These are phyloP conservation scores for Epinephelus cyanopodus DNA, from an alignment of 2,113 vertebrate species.

Conservation along the genomic window DNA sequence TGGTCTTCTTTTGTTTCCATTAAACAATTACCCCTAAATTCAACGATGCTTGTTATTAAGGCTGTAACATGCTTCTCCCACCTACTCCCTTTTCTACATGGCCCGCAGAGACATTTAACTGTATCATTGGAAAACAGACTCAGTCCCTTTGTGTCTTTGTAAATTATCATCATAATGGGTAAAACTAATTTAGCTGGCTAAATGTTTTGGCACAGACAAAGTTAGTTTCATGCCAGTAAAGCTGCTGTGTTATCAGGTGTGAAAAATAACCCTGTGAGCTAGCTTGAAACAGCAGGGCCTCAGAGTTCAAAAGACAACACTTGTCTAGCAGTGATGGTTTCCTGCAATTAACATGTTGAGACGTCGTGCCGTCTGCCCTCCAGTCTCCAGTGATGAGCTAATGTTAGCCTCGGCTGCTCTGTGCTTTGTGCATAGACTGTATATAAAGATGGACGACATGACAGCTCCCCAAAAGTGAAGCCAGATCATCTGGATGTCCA, in stretches of 20 bases:
- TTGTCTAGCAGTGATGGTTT: neutral
- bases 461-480: no score
- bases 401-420: no score
- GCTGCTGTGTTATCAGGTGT: neutral
- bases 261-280: neutral
- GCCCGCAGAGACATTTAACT: neutral
- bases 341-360: neutral
- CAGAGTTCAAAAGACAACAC: neutral
- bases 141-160: neutral
- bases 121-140: neutral
- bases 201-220: neutral
- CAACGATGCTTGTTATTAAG: neutral
- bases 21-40: no score
- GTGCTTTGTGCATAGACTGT: no score
- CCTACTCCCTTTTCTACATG: neutral
- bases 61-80: neutral
- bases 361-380: no score
- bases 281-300: neutral
- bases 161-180: neutral
- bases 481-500: no score
- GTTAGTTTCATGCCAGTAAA: neutral
- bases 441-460: no score
- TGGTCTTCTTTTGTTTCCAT: no score
- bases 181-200: no score
- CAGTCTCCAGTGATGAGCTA: no score